Evolutionary conservation across 2,113 vertebrate genomes (phyloP).

Genomic region (Entomyzon cyanotis): DNA sequence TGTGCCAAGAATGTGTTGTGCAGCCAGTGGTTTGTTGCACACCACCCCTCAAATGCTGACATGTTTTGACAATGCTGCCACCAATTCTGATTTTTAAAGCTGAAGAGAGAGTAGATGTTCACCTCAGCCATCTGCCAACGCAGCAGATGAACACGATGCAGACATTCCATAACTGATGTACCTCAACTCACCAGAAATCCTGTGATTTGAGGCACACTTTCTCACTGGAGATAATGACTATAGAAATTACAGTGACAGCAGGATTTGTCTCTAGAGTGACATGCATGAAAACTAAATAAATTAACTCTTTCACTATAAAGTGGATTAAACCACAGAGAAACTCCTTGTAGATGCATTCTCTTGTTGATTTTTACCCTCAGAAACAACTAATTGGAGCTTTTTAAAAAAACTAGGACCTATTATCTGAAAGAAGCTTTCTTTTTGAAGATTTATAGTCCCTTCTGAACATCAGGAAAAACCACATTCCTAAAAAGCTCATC

Average conservation of each 20-base stretch:
- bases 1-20: neutral
- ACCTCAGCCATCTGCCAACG: conserved; percentile 12
- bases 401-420: neutral
- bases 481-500: neutral
- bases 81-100: neutral
- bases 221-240: neutral
- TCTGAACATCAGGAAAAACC: neutral
- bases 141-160: neutral
- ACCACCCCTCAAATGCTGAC: neutral
- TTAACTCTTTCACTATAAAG: neutral
- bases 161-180: neutral
- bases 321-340: neutral
- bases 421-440: neutral
- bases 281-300: neutral
- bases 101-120: neutral
- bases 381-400: neutral
- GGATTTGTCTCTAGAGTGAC: neutral
- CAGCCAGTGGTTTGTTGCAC: neutral
- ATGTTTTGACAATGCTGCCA: neutral
- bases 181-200: neutral
- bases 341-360: neutral
- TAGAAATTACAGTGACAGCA: neutral
- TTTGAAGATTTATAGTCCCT: neutral
- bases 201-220: neutral
- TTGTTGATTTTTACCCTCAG: neutral